Base-by-base conservation (phyloP, 2,113 vertebrate species). In the Myotis davidii region DNA sequence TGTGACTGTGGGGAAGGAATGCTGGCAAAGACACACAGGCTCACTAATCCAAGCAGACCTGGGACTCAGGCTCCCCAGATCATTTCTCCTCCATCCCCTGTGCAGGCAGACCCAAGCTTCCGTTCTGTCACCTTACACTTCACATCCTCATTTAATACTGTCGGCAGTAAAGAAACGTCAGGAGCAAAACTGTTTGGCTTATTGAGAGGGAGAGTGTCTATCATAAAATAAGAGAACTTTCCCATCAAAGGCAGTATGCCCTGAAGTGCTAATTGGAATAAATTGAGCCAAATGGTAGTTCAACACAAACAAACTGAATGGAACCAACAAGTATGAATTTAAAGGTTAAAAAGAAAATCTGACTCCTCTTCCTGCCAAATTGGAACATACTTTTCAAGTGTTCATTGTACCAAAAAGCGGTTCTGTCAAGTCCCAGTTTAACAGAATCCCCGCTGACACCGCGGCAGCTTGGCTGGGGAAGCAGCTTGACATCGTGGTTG, bases 221-320 rank as follows among this genome's bases (percentile, higher is more conserved):
- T 93, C 95, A 96, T 84, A 97, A 98, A 94, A 94, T 65, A 88
- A 97, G 69, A 89, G 74, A 97, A 97, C 95, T 96, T 97, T 92
- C 91, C 92, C 90, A 92, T 97, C 94, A 96, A 96, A 96, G 95
- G 93, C 91, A 91, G 94, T 88, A 91, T 97, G 76, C 37, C 70
- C 78, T 85, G 27, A 97, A 96, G 96, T 86, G 96, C 94, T 98
- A 98, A 98, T 86, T 97, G 96, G 79, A 97, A 95, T 54, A 97
- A 84, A 84, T 2, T 65, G 54, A 97, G 94, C 94, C 96, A 97
- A 76, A 92, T 92, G 79, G 52, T 97, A 97, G 87, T 85, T 96
- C 77, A 96, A 96, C 65, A 97, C 78, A 97, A 83, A 59, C 56
- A 64, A 97, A 91, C 73, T 90, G 91, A 96, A 97, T 97, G 95